Percentiles rank a stretch among this genome's conserved stretches.
Evolutionary conservation across 2,113 vertebrate genomes (phyloP).

Genomic region (Callocephalon fimbriatum): DNA sequence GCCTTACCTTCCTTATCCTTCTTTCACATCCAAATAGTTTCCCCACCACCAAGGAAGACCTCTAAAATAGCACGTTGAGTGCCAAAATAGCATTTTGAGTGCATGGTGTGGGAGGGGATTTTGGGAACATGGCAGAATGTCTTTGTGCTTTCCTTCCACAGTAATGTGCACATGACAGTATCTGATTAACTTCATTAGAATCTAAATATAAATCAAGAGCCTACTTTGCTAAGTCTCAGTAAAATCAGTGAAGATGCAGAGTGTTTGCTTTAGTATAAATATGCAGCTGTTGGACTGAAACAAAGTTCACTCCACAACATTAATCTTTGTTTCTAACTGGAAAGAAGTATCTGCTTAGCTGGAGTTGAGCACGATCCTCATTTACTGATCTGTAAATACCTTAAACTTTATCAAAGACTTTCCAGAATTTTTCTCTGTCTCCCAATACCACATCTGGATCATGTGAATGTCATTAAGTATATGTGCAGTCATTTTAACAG

Average conservation of each 20-base stretch:
- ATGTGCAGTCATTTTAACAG: not conserved
- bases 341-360: not conserved
- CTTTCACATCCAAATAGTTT: not conserved
- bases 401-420: not conserved
- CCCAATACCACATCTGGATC: not conserved
- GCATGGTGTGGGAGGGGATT: not conserved
- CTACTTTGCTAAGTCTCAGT: not conserved
- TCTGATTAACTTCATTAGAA: not conserved
- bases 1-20: not conserved
- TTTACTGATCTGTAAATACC: not conserved
- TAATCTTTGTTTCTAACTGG: not conserved
- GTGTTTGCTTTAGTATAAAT: not conserved
- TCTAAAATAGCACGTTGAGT: not conserved
- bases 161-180: not conserved
- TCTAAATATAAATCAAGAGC: not conserved
- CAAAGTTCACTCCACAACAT: not conserved
- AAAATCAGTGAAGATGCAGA: not conserved
- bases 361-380: not conserved
- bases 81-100: not conserved
- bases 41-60: not conserved
- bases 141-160: not conserved
- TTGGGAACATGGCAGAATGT: accelerated
- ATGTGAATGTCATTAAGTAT: not conserved
- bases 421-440: not conserved
- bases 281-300: not conserved